Evolutionary conservation across 2,797 vertebrate species (phyloP), one percentile per base, ranked within the genome.

Genomic region (Rhadinocentrus ornatus): DNA sequence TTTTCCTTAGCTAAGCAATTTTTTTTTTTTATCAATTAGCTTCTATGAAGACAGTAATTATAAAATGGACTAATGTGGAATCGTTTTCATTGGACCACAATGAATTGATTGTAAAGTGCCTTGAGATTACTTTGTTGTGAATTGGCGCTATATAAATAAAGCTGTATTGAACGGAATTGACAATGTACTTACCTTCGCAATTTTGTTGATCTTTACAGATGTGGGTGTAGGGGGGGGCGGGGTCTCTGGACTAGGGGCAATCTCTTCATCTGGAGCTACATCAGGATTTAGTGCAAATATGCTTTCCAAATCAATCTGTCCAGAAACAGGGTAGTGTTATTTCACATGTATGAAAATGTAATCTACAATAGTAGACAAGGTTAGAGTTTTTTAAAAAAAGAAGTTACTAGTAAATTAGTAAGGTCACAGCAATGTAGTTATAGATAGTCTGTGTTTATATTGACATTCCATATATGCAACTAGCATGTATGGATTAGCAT

Each of bases 271-370:
- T 70, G 95, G 95, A 75, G 93, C 95, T 89, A 99, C 94, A 85
- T 98, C 96, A 74, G 96, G 95, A 86, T 99, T 99, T 91, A 98
- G 96, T 88, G 96, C 94, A 95, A 98, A 99, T 94, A 98, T 96
- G 91, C 96, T 97, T 84, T 99, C 97, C 92, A 98, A 92, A 78
- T 98, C 97, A 90, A 99, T 98, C 97, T 98, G 88, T 81, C 46
- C 35, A 58, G 56, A 81, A 74, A 59, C 8, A 79, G 6, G 73
- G 11, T 4, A 54, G 20, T 24, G 66, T 78, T 59, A 39, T 29
- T 37, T 61, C 31, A 37, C 8, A 48, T 2, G 1, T 48, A 5
- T 48, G 2, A n/a, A 3, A 46, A 18, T 16, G 31, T 4, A 6
- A 20, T 44, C 16, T 20, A 4, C 41, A 18, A 6, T 5, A 20